Conservation (phyloP, 2,888 invertebrate genomes). For the Lucinisca nassula region DNA sequence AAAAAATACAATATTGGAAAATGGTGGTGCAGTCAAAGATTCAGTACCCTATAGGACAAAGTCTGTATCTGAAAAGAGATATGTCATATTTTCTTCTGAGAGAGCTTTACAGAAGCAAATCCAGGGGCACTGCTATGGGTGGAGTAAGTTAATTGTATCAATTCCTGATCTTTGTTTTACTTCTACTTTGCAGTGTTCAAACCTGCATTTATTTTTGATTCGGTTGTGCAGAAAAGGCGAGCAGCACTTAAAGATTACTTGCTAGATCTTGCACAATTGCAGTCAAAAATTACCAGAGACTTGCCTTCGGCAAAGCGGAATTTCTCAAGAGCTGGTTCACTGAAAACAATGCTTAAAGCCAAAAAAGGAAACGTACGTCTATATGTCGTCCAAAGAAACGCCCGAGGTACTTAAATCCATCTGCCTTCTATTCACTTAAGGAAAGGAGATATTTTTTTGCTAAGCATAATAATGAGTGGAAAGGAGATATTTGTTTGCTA, state of each 20-base stretch:
- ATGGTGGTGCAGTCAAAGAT: neutral
- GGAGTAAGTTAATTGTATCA: too few relatives aligned
- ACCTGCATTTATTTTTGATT: neutral
- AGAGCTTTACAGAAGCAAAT: neutral
- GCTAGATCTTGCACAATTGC: neutral
- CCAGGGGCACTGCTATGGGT: too few relatives aligned
- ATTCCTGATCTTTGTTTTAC: too few relatives aligned
- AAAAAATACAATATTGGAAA: neutral
- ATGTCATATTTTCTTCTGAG: neutral
- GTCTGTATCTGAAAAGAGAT: neutral
- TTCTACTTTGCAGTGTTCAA: too few relatives aligned
- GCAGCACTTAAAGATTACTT: neutral
- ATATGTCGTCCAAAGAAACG: neutral
- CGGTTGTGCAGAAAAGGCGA: neutral
- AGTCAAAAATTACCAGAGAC: neutral
- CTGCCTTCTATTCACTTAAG: neutral
- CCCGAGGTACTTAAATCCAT: neutral
- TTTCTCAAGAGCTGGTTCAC: neutral
- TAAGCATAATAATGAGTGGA: too few relatives aligned
- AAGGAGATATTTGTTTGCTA: too few relatives aligned
- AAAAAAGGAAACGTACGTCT: neutral
- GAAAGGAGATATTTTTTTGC: neutral
- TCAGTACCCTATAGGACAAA: neutral
- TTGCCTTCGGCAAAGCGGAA: neutral
- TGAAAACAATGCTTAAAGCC: neutral